Evolutionary conservation across 2,888 invertebrate genomes (phyloP), one percentile per base, ranked within the genome.

Genomic region (Aporophyla nigra): DNA sequence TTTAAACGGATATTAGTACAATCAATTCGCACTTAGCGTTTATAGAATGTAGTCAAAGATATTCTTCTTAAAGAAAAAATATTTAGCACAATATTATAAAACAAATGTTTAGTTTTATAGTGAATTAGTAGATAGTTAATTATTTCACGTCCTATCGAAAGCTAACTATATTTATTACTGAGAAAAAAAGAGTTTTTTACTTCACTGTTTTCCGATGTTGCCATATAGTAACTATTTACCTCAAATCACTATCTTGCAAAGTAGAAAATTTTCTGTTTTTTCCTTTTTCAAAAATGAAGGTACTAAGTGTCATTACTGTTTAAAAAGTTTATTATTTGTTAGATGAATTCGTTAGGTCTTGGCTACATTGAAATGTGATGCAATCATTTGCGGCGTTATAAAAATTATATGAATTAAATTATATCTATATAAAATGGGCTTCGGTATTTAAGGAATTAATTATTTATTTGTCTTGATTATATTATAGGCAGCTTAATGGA

Each of bases 191-290:
- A 83, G 33, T 63, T 78, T 79, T 86, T 79, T 84, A 86, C 80
- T 86, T 89, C 89, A 89, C 89, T 89, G 88, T 87, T 94, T 94
- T 94, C 93, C 92, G 90, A 89, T 92, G 95, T 95, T 96, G 96
- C 96, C 96, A 96, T 96, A 96, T 93, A 92, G 92, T 91, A 95
- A 94, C 94, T 95, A 91, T 93, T 95, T 95, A 95, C 95, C 95
- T 95, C 95, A 93, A 90, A 91, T 91, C 90, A 90, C 88, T 90
- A 89, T 91, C 93, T 93, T 91, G 89, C 89, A 86, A 87, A 81
- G 83, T 85, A 83, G 85, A 82, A 85, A 77, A 61, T 69, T 76
- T 70, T 76, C 75, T 82, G 61, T 70, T 82, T 84, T 81, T 85
- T 83, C 69, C 71, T 71, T 73, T 80, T 84, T 76, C 73, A 58